A percentile compares a stretch with the other conserved stretches of the same genome.
Conservation (phyloP, 2,797 vertebrate genomes). For the Tragelaphus eurycerus region DNA sequence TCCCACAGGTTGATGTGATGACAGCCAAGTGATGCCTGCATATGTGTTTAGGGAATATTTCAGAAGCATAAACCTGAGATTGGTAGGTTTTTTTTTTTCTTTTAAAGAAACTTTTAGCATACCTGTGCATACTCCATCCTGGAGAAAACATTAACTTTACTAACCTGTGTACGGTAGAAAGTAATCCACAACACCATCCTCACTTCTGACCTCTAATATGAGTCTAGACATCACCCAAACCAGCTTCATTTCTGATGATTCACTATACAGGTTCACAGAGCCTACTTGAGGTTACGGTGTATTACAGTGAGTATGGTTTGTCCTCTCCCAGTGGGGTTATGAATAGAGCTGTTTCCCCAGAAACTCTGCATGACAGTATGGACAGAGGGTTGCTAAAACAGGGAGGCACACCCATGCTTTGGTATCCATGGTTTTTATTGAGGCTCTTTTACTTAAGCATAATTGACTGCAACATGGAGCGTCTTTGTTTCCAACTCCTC, state of each 20-base stretch:
- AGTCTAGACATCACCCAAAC: background rate
- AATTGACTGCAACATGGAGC: background rate
- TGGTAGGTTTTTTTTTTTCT: background rate
- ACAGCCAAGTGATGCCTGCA: background rate
- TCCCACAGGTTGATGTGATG: fast-evolving
- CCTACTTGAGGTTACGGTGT: background rate
- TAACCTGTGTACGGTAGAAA: background rate
- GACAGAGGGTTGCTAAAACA: background rate
- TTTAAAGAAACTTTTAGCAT: background rate
- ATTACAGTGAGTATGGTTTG: background rate
- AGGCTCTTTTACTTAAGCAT: background rate
- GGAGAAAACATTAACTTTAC: background rate
- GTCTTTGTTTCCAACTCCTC: background rate
- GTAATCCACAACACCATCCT: background rate
- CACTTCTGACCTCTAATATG: background rate
- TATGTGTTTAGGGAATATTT: background rate
- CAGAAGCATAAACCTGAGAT: background rate
- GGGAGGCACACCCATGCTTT: background rate
- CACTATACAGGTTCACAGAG: background rate
- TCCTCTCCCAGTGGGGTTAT: background rate
- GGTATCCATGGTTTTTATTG: background rate
- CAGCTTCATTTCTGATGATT: background rate
- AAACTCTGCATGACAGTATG: background rate
- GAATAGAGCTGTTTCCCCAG: background rate
- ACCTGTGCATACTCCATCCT: background rate